phyloP scores from a whole-genome alignment of 2,113 vertebrate species.

The Saguinus midas region DNA sequence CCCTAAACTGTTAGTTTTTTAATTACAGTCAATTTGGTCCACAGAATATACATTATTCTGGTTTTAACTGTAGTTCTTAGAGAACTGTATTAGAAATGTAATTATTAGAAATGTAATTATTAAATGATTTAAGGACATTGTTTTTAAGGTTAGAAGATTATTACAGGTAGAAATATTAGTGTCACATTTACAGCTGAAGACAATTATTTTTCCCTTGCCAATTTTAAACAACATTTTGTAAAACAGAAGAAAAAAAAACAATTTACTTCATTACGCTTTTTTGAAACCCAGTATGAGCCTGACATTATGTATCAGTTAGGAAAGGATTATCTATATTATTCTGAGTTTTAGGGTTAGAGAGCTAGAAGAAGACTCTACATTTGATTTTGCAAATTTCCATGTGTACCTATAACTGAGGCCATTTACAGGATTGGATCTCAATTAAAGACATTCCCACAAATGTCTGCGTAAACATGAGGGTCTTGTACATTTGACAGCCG shows the following conservation, averaged over 20 bases:
- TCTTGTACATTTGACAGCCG: constrained; percentile 69
- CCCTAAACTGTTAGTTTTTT: constrained; percentile 23
- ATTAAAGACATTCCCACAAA: constrained; percentile 25
- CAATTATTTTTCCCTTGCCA: background rate
- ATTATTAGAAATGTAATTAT: constrained; percentile 39
- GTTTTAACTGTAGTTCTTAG: constrained; percentile 32
- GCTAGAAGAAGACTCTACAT: background rate
- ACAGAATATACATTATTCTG: constrained; percentile 5
- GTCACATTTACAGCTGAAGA: background rate
- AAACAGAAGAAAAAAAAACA: background rate
- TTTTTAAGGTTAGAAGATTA: constrained; percentile 47
- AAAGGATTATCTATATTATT: background rate
- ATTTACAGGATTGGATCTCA: constrained; percentile 27
- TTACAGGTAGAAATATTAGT: background rate
- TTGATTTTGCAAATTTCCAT: constrained; percentile 24
- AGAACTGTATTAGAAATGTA: constrained; percentile 20
- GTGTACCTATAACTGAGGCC: background rate
- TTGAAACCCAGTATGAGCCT: background rate
- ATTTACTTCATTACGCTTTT: constrained; percentile 2
- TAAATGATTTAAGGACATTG: constrained; percentile 22
- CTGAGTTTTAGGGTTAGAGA: background rate
- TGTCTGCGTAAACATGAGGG: constrained; percentile 29
- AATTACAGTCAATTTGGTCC: background rate
- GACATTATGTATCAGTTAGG: background rate
- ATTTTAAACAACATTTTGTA: constrained; percentile 16